Percentiles rank a stretch among this genome's conserved stretches.
Evolutionary conservation across 2,888 invertebrate species (phyloP).

Genomic region (Apocheima hispidaria): DNA sequence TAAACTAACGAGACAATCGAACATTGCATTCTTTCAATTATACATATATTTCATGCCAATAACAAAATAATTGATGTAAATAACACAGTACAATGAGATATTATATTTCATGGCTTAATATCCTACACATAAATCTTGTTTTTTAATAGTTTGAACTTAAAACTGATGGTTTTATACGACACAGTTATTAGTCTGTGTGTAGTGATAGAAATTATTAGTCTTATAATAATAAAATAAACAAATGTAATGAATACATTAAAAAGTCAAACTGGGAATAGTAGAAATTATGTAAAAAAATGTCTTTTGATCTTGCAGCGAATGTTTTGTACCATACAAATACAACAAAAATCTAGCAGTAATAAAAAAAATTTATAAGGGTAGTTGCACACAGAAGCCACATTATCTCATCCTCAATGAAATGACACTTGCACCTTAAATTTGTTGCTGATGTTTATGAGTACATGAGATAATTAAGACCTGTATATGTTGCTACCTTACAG

Average conservation of each 20-base stretch:
- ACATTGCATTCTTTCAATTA: slow-evolving; percentile 44
- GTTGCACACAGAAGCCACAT: background rate
- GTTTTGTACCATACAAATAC: background rate
- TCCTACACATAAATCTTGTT: background rate
- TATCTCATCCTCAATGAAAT: background rate
- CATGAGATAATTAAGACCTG: background rate
- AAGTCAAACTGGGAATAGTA: slow-evolving; percentile 16
- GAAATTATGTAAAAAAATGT: slow-evolving; percentile 20
- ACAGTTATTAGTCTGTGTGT: slow-evolving; percentile 16
- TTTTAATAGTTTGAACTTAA: slow-evolving; percentile 8
- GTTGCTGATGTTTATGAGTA: background rate
- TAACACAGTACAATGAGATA: slow-evolving; percentile 28
- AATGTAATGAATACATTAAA: slow-evolving; percentile 19
- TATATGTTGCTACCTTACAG: background rate
- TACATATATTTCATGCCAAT: slow-evolving; percentile 42
- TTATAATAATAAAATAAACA: slow-evolving; percentile 17
- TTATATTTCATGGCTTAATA: slow-evolving; percentile 17
- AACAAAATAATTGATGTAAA: slow-evolving; percentile 31
- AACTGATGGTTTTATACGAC: slow-evolving; percentile 7
- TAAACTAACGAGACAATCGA: slow-evolving; percentile 42
- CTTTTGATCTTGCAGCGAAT: slow-evolving; percentile 21
- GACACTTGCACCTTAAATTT: background rate
- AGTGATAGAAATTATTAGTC: too few relatives aligned
- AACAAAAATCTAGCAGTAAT: background rate
- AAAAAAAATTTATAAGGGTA: background rate